Evolutionary conservation across 2,113 vertebrate species (phyloP).

Genomic region (Camelus dromedarius): DNA sequence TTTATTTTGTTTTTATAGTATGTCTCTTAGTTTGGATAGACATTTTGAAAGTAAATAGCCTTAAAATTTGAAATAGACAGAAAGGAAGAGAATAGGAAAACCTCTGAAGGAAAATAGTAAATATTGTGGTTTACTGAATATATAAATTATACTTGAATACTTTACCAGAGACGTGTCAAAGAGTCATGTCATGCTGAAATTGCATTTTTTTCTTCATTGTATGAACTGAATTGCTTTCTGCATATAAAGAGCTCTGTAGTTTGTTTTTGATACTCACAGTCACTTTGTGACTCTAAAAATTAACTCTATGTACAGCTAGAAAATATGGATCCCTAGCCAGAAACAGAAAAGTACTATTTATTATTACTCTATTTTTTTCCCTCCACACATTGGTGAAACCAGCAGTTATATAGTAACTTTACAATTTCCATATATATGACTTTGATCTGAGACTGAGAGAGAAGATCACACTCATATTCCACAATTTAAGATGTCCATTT

Average conservation of each 20-base stretch:
- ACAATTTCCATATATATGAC: not conserved
- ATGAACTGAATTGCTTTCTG: not conserved
- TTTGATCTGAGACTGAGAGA: not conserved
- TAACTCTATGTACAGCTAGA: not conserved
- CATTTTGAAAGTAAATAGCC: constrained; percentile 38
- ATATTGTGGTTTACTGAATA: constrained; percentile 56
- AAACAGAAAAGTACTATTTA: not conserved
- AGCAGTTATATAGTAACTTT: not conserved
- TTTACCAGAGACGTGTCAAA: constrained; percentile 71
- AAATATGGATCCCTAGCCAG: constrained; percentile 14
- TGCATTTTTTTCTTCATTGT: constrained; percentile 40
- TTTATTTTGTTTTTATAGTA: not conserved
- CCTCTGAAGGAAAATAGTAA: constrained; percentile 51
- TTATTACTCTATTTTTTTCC: not conserved
- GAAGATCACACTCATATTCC: not conserved
- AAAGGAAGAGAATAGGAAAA: constrained; percentile 18
- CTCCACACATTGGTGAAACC: not conserved
- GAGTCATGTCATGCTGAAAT: not conserved
- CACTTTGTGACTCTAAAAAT: constrained; percentile 22
- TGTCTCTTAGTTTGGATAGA: not conserved
- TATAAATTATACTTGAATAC: constrained; percentile 62
- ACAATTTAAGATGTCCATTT: not conserved
- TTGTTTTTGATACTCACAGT: not conserved
- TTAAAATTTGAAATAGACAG: constrained; percentile 29
- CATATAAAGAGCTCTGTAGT: constrained; percentile 18